A percentile compares a stretch with the other conserved stretches of the same genome.
These are phyloP conservation scores for Heliornis fulica DNA, from an alignment of 2,113 vertebrate species.

Conservation along the genomic window DNA sequence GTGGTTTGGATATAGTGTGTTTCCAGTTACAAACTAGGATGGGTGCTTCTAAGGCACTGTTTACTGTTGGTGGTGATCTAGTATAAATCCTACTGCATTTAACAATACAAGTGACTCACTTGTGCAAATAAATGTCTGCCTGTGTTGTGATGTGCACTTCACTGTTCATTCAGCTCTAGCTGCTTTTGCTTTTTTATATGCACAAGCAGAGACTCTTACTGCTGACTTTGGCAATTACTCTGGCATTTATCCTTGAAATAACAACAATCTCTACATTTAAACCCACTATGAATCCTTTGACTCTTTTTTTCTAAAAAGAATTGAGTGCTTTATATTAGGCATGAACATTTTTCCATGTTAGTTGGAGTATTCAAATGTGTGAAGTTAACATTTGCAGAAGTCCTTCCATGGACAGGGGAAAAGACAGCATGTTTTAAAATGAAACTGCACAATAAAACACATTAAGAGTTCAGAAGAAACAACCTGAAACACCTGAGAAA, in stretches of 20 bases:
- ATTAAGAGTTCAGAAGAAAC: not conserved
- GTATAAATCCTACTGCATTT: not conserved
- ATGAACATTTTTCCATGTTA: not conserved
- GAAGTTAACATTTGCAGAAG: not conserved
- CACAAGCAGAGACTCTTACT: not conserved
- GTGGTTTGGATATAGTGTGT: not conserved
- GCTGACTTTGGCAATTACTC: not conserved
- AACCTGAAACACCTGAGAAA: not conserved
- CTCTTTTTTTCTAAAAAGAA: not conserved
- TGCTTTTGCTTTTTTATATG: not conserved
- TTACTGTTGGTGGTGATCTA: not conserved
- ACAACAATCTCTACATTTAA: not conserved
- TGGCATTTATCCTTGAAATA: not conserved
- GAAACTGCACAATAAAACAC: not conserved
- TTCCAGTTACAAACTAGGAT: not conserved
- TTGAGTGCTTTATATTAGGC: not conserved
- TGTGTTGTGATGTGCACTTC: not conserved
- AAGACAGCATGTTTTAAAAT: rapidly evolving
- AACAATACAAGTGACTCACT: not conserved
- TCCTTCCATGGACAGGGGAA: not conserved
- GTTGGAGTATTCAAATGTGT: not conserved
- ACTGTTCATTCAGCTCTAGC: not conserved
- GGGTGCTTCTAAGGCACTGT: not conserved
- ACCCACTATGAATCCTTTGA: not conserved
- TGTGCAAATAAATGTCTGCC: not conserved